Evolutionary conservation across 2,797 vertebrate genomes (phyloP).

Genomic region (Luscinia luscinia): DNA sequence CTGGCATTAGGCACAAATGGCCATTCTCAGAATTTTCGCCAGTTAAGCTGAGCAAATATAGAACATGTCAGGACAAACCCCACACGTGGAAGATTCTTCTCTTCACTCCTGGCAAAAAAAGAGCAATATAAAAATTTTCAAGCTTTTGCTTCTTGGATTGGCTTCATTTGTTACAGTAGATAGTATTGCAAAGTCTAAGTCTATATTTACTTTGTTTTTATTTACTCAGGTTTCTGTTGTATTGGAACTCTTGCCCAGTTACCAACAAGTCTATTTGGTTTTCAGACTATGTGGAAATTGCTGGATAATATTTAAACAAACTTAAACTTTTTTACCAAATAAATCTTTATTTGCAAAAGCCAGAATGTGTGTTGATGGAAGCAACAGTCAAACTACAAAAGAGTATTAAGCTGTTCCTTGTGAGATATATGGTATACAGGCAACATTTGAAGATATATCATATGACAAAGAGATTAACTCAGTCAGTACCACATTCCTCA

Average conservation of each 20-base stretch:
- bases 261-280: slow-evolving; percentile 59
- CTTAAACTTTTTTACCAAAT: background rate
- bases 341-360: background rate
- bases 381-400: background rate
- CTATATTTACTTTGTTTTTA: slow-evolving; percentile 30
- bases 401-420: background rate
- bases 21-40: background rate
- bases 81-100: background rate
- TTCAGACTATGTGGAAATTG: slow-evolving; percentile 68
- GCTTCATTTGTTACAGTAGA: background rate
- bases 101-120: background rate
- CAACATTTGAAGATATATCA: background rate
- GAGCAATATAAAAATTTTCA: background rate
- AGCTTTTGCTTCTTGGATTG: background rate
- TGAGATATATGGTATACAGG: background rate
- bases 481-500: background rate
- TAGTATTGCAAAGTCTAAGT: slow-evolving; percentile 2
- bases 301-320: slow-evolving; percentile 70
- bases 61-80: background rate
- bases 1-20: background rate
- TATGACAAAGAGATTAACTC: background rate
- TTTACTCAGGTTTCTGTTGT: background rate
- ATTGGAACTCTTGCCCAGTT: slow-evolving; percentile 45
- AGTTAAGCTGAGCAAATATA: background rate
- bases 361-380: background rate